phyloP scores from a whole-genome alignment of 2,113 vertebrate genomes.

The Perccottus glenii region DNA sequence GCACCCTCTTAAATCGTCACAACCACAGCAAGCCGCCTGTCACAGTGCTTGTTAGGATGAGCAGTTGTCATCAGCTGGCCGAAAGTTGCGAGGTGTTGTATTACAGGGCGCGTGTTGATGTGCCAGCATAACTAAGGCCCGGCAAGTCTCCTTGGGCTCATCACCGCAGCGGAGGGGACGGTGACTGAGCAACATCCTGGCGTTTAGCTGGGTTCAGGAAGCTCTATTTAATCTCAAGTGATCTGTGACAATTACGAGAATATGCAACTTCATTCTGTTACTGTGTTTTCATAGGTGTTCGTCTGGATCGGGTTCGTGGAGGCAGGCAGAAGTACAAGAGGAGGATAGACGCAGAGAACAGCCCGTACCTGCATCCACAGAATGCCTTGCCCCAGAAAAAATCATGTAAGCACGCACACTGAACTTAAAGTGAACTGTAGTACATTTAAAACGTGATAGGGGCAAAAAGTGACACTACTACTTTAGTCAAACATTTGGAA shows the following conservation, averaged over 20 bases:
- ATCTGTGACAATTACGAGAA: background rate
- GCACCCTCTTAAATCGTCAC: conserved; percentile 38
- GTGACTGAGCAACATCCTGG: conserved; percentile 13
- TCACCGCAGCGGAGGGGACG: conserved; percentile 1
- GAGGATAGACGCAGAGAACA: conserved; percentile 94
- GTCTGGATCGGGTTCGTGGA: conserved; percentile 95
- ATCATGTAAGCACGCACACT: conserved; percentile 84
- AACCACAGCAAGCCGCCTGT: conserved; percentile 49
- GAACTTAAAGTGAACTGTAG: background rate
- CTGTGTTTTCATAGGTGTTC: conserved; percentile 83
- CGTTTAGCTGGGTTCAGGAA: background rate
- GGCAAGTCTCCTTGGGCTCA: conserved; percentile 36
- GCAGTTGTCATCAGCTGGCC: conserved; percentile 66
- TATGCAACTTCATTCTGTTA: conserved; percentile 14
- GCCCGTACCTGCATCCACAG: conserved; percentile 91
- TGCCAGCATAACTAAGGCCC: conserved; percentile 33
- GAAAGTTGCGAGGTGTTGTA: conserved; percentile 44
- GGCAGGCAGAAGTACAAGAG: conserved; percentile 99
- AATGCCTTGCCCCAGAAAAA: conserved; percentile 91
- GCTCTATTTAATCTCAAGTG: background rate
- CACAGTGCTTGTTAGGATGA: conserved; percentile 64
- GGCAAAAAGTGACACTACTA: background rate
- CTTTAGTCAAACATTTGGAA: background rate
- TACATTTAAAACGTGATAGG: background rate
- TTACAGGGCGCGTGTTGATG: conserved; percentile 51